Evolutionary conservation across 2,888 invertebrate species (phyloP).

Genomic region (Drosophila limbata): DNA sequence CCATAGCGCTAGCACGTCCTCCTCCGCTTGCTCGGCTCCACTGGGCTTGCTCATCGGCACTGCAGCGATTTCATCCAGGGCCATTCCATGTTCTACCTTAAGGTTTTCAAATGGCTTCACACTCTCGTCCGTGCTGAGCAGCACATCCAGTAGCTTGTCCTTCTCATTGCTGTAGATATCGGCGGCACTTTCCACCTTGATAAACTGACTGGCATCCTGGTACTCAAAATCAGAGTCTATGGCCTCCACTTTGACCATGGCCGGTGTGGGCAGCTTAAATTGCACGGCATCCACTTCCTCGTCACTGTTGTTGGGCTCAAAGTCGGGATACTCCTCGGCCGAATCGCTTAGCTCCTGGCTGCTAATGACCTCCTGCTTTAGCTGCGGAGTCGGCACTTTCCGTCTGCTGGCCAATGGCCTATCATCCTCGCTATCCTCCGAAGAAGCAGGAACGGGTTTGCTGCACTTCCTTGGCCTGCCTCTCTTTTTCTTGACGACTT

Average conservation of each 20-base stretch:
- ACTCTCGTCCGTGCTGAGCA: conserved; percentile 70
- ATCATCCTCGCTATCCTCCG: conserved; percentile 70
- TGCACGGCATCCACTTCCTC: conserved; percentile 60
- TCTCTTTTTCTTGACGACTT: conserved; percentile 46
- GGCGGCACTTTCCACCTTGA: conserved; percentile 75
- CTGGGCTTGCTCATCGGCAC: conserved; percentile 69
- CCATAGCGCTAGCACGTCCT: conserved; percentile 72
- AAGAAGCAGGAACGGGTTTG: conserved; percentile 11
- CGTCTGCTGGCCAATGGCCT: conserved; percentile 62
- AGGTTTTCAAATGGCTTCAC: conserved; percentile 70
- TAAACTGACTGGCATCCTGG: conserved; percentile 64
- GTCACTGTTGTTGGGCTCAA: conserved; percentile 72
- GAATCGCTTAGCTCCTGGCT: conserved; percentile 66
- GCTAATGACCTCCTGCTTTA: conserved; percentile 54
- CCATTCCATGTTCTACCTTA: conserved; percentile 66
- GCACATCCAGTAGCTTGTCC: conserved; percentile 76
- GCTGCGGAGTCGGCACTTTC: conserved; percentile 44
- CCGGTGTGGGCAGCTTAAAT: conserved; percentile 58
- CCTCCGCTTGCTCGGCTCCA: conserved; percentile 60
- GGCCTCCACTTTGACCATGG: conserved; percentile 68
- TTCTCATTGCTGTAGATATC: conserved; percentile 80
- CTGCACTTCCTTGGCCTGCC: conserved; percentile 49
- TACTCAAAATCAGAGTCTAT: conserved; percentile 72
- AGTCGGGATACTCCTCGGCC: conserved; percentile 77
- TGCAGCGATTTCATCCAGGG: conserved; percentile 79